Conservation (phyloP, 2,113 vertebrate genomes). For the Syngnathus typhle region DNA sequence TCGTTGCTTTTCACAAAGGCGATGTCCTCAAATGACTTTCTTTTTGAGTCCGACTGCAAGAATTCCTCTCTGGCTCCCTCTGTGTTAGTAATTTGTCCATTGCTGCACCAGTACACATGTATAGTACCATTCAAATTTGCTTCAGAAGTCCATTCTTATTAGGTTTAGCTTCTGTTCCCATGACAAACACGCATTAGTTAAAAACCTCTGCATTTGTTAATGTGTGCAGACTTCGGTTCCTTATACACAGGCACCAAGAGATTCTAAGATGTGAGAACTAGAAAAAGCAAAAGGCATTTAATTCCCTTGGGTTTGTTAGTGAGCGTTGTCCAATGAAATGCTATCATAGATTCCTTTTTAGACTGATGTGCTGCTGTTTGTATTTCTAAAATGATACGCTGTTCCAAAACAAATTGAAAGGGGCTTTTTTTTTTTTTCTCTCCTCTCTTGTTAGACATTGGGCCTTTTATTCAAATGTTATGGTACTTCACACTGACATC, state of each 20-base stretch:
- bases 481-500: slow-evolving; percentile 42
- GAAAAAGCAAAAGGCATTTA: slow-evolving; percentile 21
- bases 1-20: slow-evolving; percentile 22
- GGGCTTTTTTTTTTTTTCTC: slow-evolving; percentile 55
- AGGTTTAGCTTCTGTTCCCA: background rate
- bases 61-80: slow-evolving; percentile 34
- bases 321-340: slow-evolving; percentile 34
- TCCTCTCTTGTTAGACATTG: slow-evolving; percentile 58
- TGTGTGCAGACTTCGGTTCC: background rate
- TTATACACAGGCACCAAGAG: background rate
- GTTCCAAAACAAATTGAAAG: slow-evolving; percentile 61
- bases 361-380: slow-evolving; percentile 47
- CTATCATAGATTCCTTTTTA: slow-evolving; percentile 37
- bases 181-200: background rate
- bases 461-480: slow-evolving; percentile 49
- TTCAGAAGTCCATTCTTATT: slow-evolving; percentile 8
- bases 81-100: slow-evolving; percentile 25
- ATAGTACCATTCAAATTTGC: slow-evolving; percentile 5
- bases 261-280: slow-evolving; percentile 22
- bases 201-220: slow-evolving; percentile 4
- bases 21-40: slow-evolving; percentile 38
- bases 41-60: slow-evolving; percentile 20
- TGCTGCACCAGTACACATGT: slow-evolving; percentile 30
- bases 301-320: slow-evolving; percentile 30
- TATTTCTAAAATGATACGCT: slow-evolving; percentile 50